Conservation (phyloP, 1,140 invertebrate genomes). For the Tribolium madens region DNA sequence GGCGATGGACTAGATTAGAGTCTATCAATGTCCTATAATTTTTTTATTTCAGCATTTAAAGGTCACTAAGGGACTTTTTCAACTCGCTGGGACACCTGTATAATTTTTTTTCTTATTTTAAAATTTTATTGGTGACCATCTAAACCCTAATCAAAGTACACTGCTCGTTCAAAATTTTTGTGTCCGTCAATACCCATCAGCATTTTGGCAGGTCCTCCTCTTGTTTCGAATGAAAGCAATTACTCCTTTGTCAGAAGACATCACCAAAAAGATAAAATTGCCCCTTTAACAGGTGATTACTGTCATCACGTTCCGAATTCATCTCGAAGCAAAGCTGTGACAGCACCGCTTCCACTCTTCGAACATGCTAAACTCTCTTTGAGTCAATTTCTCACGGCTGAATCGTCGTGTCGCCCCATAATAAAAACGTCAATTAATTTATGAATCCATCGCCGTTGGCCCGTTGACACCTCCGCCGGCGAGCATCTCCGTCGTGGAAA, state of each 20-base stretch:
- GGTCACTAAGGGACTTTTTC: too few species aligned
- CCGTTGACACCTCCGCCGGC: not conserved
- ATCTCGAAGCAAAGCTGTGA: too few species aligned
- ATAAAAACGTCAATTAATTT: constrained; percentile 28
- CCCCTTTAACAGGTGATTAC: not conserved
- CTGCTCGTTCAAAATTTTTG: not conserved
- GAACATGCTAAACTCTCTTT: not conserved
- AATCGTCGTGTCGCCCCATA: not conserved
- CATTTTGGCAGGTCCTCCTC: not conserved
- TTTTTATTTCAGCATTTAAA: too few species aligned
- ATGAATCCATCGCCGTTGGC: not conserved
- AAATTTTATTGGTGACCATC: not conserved
- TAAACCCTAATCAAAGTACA: not conserved
- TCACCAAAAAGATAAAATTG: not conserved
- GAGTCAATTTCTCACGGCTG: not conserved
- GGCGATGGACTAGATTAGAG: too few species aligned
- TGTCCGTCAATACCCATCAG: not conserved
- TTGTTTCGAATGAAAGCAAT: not conserved
- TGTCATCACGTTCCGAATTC: not conserved
- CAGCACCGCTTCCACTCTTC: not conserved
- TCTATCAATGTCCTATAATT: too few species aligned
- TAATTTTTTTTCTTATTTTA: too few species aligned
- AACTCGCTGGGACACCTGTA: too few species aligned
- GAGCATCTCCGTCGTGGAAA: constrained; percentile 10
- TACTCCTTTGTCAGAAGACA: not conserved